phyloP scores from a whole-genome alignment of 2,113 vertebrate species.

The Ictalurus furcatus region DNA sequence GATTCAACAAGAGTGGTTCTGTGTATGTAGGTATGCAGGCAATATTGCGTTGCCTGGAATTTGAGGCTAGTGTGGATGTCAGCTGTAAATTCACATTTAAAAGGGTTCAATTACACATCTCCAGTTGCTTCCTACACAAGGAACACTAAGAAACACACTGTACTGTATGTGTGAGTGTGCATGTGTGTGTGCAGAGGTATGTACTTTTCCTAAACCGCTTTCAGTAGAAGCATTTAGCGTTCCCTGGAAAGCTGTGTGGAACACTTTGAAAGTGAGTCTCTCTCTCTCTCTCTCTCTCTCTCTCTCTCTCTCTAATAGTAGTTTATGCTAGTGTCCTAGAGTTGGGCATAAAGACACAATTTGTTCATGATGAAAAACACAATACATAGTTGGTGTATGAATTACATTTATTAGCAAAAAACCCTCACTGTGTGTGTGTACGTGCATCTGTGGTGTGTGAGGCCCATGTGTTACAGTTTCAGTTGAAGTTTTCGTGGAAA shows the following conservation, averaged over 20 bases:
- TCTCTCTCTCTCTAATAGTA: not conserved
- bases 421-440: not conserved
- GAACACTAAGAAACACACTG: constrained; percentile 13
- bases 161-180: constrained; percentile 13
- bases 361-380: not conserved
- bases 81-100: constrained; percentile 23
- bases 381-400: not conserved
- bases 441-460: not conserved
- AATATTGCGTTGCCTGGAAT: not conserved
- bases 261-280: constrained; percentile 35
- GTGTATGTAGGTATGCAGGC: not conserved
- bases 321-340: not conserved
- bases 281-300: not conserved
- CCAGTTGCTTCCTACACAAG: not conserved
- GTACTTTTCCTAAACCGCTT: constrained; percentile 25
- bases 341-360: not conserved
- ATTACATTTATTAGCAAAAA: not conserved
- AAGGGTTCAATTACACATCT: not conserved
- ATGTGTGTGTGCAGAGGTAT: constrained; percentile 25
- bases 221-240: constrained; percentile 49
- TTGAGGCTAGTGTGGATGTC: constrained; percentile 13
- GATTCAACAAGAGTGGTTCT: constrained; percentile 1
- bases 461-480: constrained; percentile 26
- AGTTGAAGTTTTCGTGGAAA: constrained; percentile 31
- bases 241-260: constrained; percentile 39